phyloP scores from a whole-genome alignment of 1,140 invertebrate genomes.

The Drosophila triauraria region DNA sequence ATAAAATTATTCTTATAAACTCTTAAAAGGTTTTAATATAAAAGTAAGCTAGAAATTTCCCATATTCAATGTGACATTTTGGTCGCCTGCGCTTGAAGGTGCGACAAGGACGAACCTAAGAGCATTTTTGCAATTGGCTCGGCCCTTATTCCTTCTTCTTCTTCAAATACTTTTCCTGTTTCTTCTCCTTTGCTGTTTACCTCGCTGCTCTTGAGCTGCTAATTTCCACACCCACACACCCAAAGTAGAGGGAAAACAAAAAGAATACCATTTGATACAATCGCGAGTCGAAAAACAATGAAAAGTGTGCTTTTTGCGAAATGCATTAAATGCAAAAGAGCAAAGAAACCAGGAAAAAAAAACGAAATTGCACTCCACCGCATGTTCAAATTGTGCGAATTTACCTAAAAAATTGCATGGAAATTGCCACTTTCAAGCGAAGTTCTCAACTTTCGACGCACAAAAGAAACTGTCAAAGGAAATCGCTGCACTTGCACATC shows the following conservation, averaged over 20 bases:
- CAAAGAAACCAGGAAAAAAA: slow-evolving; percentile 1
- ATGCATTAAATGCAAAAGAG: slow-evolving; percentile 62
- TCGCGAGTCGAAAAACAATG: slow-evolving; percentile 46
- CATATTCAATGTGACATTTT: slow-evolving; percentile 1
- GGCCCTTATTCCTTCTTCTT: not conserved
- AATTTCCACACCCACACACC: slow-evolving; percentile 44
- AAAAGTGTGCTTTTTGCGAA: slow-evolving; percentile 31
- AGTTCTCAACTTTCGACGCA: slow-evolving; percentile 5
- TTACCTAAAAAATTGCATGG: slow-evolving; percentile 25
- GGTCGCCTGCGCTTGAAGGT: slow-evolving; percentile 20
- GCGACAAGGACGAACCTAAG: slow-evolving; percentile 26
- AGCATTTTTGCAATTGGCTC: slow-evolving; percentile 36
- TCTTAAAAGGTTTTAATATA: too few relatives aligned
- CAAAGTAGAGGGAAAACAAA: slow-evolving; percentile 24
- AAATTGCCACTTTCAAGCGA: slow-evolving; percentile 30
- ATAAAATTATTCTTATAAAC: too few relatives aligned
- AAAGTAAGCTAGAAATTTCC: too few relatives aligned
- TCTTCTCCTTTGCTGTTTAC: slow-evolving; percentile 10
- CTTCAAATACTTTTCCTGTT: not conserved
- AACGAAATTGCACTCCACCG: slow-evolving; percentile 64
- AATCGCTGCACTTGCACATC: slow-evolving; percentile 41
- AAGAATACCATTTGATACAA: slow-evolving; percentile 15
- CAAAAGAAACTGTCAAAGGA: slow-evolving; percentile 33
- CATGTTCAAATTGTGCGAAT: slow-evolving; percentile 66
- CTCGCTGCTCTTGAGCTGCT: slow-evolving; percentile 22